phyloP scores from a whole-genome alignment of 2,888 invertebrate species.

The Cryptocephalus primarius region DNA sequence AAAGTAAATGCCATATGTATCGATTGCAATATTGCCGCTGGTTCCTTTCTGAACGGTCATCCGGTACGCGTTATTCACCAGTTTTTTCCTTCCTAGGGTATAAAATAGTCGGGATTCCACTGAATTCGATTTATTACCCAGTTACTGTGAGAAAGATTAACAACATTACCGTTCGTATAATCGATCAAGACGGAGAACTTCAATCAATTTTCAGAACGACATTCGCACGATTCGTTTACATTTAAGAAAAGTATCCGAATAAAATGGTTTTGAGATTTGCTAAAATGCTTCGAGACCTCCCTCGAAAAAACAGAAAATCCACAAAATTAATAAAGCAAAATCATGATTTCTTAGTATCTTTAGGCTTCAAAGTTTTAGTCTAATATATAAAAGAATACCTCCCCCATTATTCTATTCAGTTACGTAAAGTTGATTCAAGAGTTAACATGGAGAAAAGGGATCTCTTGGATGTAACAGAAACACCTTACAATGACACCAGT shows the following conservation, averaged over 20 bases:
- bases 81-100: constrained; percentile 21
- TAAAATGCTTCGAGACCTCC: neutral
- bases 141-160: constrained; percentile 18
- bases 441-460: neutral
- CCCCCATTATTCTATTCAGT: too few relatives aligned
- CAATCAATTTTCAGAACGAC: constrained; percentile 26
- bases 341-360: neutral
- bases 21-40: constrained; percentile 7
- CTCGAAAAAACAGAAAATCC: neutral
- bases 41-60: constrained; percentile 4
- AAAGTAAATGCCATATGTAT: neutral
- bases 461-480: constrained; percentile 3
- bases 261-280: constrained; percentile 1
- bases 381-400: neutral
- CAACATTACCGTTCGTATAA: constrained; percentile 20
- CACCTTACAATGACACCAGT: constrained; percentile 2
- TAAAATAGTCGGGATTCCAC: constrained; percentile 27
- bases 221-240: constrained; percentile 19
- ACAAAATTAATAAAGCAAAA: neutral
- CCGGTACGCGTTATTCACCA: constrained; percentile 16
- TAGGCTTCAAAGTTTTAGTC: neutral
- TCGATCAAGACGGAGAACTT: constrained; percentile 23
- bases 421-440: too few relatives aligned
- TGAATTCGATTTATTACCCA: constrained; percentile 27
- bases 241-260: constrained; percentile 1